These are phyloP conservation scores for Lagria hirta DNA, from an alignment of 2,888 invertebrate genomes.

Conservation along the genomic window DNA sequence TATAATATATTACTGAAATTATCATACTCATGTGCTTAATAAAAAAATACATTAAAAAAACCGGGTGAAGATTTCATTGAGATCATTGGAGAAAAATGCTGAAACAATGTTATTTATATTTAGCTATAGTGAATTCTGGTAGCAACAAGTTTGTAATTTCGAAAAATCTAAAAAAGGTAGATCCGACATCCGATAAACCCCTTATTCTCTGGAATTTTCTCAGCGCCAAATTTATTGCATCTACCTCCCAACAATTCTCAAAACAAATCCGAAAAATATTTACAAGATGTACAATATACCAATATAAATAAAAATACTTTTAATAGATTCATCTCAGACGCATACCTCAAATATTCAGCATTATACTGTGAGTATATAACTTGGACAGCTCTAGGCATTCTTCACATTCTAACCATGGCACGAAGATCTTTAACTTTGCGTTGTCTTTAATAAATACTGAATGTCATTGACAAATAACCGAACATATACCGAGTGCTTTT, in stretches of 20 bases:
- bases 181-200: too few species aligned
- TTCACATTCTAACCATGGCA: conserved; percentile 49
- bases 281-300: conserved; percentile 36
- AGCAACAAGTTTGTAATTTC: too few species aligned
- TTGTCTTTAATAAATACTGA: conserved; percentile 54
- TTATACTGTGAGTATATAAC: conserved; percentile 44
- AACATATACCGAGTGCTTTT: conserved; percentile 46
- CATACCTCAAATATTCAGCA: conserved; percentile 44
- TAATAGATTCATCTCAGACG: conserved; percentile 48
- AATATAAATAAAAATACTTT: conserved; percentile 42
- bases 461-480: conserved; percentile 55
- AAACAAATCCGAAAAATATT: conserved; percentile 37
- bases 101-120: too few species aligned
- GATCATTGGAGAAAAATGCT: too few species aligned
- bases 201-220: conserved; percentile 35
- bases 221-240: conserved; percentile 32
- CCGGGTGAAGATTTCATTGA: too few species aligned
- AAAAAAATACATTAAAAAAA: too few species aligned
- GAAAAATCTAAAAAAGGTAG: too few species aligned
- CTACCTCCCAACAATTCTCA: conserved; percentile 28
- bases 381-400: conserved; percentile 46
- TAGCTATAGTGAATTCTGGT: too few species aligned
- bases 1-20: too few species aligned
- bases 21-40: too few species aligned
- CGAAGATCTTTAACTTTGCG: conserved; percentile 50